A percentile compares a stretch with the other conserved stretches of the same genome.
phyloP scores from a whole-genome alignment of 2,113 vertebrate species.

The Pungitius pungitius region DNA sequence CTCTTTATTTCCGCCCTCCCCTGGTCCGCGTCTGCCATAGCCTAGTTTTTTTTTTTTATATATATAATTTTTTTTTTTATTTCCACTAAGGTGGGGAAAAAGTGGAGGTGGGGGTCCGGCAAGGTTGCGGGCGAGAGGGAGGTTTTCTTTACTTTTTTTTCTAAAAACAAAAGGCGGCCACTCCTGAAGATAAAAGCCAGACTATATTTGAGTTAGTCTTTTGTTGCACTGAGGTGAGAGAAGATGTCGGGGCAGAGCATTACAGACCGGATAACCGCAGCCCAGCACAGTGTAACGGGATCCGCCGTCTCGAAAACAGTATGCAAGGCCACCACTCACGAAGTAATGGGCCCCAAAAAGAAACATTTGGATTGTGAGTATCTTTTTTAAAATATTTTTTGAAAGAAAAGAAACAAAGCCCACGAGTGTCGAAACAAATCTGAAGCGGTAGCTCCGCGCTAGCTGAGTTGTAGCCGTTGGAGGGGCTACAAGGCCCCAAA shows the following conservation, averaged over 20 bases:
- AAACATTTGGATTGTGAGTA: constrained; percentile 97
- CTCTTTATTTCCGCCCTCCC: constrained; percentile 73
- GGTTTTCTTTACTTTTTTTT: constrained; percentile 32
- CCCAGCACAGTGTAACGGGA: constrained; percentile 97
- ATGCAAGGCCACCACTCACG: constrained; percentile 98
- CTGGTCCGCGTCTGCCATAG: constrained; percentile 59
- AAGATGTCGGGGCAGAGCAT: constrained; percentile 98
- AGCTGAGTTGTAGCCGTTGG: constrained; percentile 55
- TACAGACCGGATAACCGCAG: constrained; percentile 96
- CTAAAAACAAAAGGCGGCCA: not conserved
- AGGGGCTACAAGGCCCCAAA: constrained; percentile 66
- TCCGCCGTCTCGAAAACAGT: constrained; percentile 96
- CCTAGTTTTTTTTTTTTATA: constrained; percentile 44
- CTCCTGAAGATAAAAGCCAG: constrained; percentile 4
- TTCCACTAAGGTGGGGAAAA: constrained; percentile 50
- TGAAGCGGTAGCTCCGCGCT: not conserved
- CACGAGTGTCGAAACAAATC: not conserved
- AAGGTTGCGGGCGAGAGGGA: constrained; percentile 60
- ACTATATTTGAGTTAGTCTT: constrained; percentile 11
- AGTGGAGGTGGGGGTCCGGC: constrained; percentile 58
- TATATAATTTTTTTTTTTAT: constrained; percentile 15
- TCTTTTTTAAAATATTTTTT: not conserved
- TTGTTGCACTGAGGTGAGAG: constrained; percentile 58
- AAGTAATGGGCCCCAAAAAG: constrained; percentile 98
- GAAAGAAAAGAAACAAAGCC: not conserved